Evolutionary conservation across 2,888 invertebrate species (phyloP), one percentile per base, ranked within the genome.

Genomic region (Noctua pronuba): DNA sequence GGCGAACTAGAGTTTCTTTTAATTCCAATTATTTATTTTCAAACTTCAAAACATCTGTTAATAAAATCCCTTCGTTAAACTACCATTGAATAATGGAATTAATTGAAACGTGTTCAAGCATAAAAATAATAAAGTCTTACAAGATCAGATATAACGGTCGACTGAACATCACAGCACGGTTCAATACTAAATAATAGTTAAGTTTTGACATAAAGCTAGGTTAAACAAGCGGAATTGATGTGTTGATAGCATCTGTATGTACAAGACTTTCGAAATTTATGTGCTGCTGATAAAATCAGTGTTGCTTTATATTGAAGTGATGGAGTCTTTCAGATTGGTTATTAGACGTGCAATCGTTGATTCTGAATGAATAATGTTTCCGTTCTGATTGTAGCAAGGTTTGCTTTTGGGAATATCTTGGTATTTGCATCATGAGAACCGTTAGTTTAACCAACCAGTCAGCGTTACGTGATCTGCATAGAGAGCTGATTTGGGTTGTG

Each of bases 171-270:
- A 70, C 62, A 46, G 41, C 77, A 83, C 69, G 79, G 78, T 83
- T 80, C 82, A 82, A 80, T 82, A 83, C 71, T 77, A 71, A 67
- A 82, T 82, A 86, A 83, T 83, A 83, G 77, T 86, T 77, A 74
- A 83, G 90, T 90, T 90, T 89, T 89, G 90, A 90, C 90, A 88
- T 82, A 82, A 83, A 78, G 77, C 73, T 80, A 77, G 67, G 80
- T 78, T 84, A 77, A 84, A 83, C 85, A 88, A 88, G 88, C 83
- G 87, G 88, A 88, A 88, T 87, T 85, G 82, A 86, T 82, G 80
- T 83, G 85, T 81, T 86, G 88, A 87, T 89, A 88, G 71, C 69
- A 88, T 88, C 88, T 78, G 77, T 77, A 60, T 73, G 75, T 73
- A 73, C 77, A 58, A 84, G 75, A 69, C 85, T 76, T 77, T 85